phyloP scores from a whole-genome alignment of 2,113 vertebrate genomes.

The Meriones unguiculatus region DNA sequence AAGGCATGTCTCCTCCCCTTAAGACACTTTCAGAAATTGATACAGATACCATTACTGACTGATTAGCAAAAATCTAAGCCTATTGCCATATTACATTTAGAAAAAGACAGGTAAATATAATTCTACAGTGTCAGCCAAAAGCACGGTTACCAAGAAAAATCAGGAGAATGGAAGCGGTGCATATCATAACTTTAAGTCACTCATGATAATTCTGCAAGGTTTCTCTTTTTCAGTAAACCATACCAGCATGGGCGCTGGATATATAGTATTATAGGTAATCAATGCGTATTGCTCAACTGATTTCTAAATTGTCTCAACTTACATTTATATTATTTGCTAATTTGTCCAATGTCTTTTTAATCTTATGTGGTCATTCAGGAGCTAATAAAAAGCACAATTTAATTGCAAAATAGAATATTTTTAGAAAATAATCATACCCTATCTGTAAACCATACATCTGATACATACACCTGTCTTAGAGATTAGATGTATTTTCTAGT shows the following conservation, averaged over 20 bases:
- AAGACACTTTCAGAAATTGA: constrained; percentile 32
- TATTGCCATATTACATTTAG: background rate
- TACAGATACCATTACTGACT: background rate
- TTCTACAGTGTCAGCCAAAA: background rate
- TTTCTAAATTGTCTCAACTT: background rate
- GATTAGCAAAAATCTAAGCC: background rate
- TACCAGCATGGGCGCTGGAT: background rate
- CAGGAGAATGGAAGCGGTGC: background rate
- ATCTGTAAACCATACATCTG: background rate
- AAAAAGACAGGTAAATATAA: background rate
- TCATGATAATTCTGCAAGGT: background rate
- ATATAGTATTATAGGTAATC: background rate
- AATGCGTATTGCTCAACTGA: background rate
- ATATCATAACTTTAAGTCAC: constrained; percentile 4
- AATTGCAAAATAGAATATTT: constrained; percentile 1
- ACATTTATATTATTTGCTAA: background rate
- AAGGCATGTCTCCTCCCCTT: background rate
- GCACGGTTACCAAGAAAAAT: background rate
- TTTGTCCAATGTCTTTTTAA: constrained; percentile 26
- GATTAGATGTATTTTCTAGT: constrained; percentile 29
- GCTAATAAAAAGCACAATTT: constrained; percentile 17
- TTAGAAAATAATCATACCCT: background rate
- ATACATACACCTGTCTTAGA: constrained; percentile 13
- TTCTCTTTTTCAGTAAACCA: background rate
- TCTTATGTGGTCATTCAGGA: constrained; percentile 10